phyloP scores from a whole-genome alignment of 2,113 vertebrate species.

The Zosterops hypoxanthus region DNA sequence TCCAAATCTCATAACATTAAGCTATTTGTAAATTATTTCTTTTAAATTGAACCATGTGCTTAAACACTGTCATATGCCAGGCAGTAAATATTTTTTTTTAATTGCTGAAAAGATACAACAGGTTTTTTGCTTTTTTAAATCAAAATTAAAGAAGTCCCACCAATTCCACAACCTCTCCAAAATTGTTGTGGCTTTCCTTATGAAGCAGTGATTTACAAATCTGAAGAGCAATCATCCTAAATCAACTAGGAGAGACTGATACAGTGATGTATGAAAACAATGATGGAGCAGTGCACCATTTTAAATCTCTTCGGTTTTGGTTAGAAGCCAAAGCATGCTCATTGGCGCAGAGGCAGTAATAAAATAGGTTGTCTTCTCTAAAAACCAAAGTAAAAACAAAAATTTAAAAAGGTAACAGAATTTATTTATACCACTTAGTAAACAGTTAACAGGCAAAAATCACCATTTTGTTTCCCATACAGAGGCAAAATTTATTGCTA shows the following conservation, averaged over 20 bases:
- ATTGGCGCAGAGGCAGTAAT: neutral
- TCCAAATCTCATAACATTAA: neutral
- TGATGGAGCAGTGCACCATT: neutral
- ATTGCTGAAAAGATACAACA: neutral
- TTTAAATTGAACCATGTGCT: neutral
- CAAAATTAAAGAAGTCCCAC: neutral
- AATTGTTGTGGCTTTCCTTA: neutral
- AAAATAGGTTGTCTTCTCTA: neutral
- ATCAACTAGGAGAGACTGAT: neutral
- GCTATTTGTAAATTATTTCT: neutral
- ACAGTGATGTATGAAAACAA: neutral
- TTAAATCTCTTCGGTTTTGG: neutral
- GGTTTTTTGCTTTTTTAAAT: neutral
- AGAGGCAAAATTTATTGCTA: neutral
- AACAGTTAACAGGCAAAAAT: neutral
- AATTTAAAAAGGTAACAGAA: neutral
- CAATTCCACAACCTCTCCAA: rapidly evolving
- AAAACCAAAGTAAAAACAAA: neutral
- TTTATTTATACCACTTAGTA: neutral
- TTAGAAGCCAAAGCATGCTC: neutral
- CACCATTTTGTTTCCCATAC: neutral
- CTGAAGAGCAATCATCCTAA: neutral
- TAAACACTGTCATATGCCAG: neutral
- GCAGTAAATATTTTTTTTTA: neutral
- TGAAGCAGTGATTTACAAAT: neutral